Percentiles rank a stretch among this genome's conserved stretches.
These are phyloP conservation scores for Callyntrura guangdongensis DNA, from an alignment of 2,888 invertebrate genomes.

Conservation along the genomic window DNA sequence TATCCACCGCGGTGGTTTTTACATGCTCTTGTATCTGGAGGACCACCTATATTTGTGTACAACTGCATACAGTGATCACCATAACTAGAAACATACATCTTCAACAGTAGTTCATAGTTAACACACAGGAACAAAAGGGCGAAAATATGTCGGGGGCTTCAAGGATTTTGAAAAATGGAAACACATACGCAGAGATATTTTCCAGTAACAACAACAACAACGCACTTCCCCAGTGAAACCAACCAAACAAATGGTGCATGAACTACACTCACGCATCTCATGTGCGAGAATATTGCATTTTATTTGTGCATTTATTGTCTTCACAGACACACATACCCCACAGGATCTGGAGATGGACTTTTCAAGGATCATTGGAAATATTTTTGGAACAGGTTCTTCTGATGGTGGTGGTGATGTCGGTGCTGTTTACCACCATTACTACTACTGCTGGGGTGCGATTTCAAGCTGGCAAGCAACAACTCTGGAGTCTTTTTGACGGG, in stretches of 20 bases:
- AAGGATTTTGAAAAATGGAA: slow-evolving; percentile 36
- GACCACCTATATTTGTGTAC: no score
- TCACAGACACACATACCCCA: slow-evolving; percentile 37
- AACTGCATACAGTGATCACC: not conserved
- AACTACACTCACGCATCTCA: slow-evolving; percentile 24
- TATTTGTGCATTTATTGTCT: slow-evolving; percentile 78
- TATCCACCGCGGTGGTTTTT: not conserved
- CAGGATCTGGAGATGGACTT: slow-evolving; percentile 13
- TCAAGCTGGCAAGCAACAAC: not conserved
- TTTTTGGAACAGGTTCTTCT: slow-evolving; percentile 13
- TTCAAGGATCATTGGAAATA: slow-evolving; percentile 47
- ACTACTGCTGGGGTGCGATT: slow-evolving; percentile 3
- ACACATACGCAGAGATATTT: not conserved
- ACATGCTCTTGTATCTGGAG: not conserved
- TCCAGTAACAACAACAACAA: not conserved
- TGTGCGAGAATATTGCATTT: slow-evolving; percentile 66
- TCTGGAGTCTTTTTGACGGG: slow-evolving; percentile 22
- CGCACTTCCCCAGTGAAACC: slow-evolving; percentile 48
- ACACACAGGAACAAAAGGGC: slow-evolving; percentile 25
- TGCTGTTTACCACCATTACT: not conserved
- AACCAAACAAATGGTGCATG: slow-evolving; percentile 4
- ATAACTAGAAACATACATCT: not conserved
- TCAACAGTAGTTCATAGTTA: not conserved
- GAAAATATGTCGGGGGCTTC: slow-evolving; percentile 29
- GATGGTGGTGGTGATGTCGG: not conserved